Percentiles rank a stretch among this genome's conserved stretches.
Evolutionary conservation across 2,888 invertebrate genomes (phyloP).

Genomic region (Allygus modestus): DNA sequence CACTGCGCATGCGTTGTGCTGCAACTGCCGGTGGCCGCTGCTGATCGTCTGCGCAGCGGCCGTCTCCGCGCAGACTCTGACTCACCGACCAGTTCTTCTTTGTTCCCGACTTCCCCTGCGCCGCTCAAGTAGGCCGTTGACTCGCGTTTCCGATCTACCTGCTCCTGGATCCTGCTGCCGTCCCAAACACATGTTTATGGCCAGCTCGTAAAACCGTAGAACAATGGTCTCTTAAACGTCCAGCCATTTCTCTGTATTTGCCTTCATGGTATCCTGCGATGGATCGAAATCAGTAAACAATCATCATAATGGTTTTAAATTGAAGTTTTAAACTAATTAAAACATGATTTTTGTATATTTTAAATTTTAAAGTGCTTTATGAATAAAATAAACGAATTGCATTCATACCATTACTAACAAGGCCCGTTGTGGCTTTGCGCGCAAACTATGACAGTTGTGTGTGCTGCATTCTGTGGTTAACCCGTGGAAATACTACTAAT

Average conservation of each 20-base stretch:
- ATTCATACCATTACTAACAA: too few relatives aligned
- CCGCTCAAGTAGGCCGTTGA: conserved; percentile 50
- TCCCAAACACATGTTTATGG: conserved; percentile 4
- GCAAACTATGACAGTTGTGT: too few relatives aligned
- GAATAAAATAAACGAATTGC: too few relatives aligned
- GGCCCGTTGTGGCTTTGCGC: too few relatives aligned
- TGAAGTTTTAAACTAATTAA: too few relatives aligned
- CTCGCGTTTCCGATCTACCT: conserved; percentile 51
- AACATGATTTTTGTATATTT: too few relatives aligned
- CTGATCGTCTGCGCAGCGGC: not conserved
- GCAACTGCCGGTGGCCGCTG: not conserved
- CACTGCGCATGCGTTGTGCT: too few relatives aligned
- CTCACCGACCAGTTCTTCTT: conserved; percentile 57
- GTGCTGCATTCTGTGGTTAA: too few relatives aligned
- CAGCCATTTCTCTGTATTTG: not conserved
- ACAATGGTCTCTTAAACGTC: not conserved
- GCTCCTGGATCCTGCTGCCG: conserved; percentile 8
- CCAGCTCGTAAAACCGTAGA: conserved; percentile 6
- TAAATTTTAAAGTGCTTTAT: too few relatives aligned
- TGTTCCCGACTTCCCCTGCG: conserved; percentile 48
- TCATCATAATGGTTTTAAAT: not conserved
- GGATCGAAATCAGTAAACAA: not conserved
- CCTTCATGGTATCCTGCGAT: not conserved
- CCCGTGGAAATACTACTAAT: too few relatives aligned
- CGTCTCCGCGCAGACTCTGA: conserved; percentile 14